These are phyloP conservation scores for Caenorhabditis imperialis DNA, from an alignment of 2,888 invertebrate species.

Conservation along the genomic window DNA sequence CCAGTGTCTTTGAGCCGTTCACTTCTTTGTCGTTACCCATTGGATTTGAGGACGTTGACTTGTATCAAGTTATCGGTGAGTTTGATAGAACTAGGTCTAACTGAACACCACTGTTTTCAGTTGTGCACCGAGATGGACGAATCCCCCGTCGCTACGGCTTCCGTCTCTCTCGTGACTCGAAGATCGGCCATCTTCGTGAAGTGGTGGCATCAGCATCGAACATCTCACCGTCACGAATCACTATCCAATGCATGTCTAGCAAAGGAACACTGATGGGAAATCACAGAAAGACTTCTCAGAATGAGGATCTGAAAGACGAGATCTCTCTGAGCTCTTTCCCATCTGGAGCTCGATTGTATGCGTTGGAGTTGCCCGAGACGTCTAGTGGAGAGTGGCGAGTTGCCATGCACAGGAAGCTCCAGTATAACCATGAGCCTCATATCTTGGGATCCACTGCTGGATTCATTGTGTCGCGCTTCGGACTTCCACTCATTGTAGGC, in stretches of 20 bases:
- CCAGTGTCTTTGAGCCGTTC: slow-evolving; percentile 89
- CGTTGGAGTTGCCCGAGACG: slow-evolving; percentile 55
- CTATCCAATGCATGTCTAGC: slow-evolving; percentile 58
- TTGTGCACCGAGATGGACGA: slow-evolving; percentile 83
- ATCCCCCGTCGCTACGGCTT: slow-evolving; percentile 89
- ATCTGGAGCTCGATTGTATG: slow-evolving; percentile 57
- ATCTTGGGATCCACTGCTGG: slow-evolving; percentile 67
- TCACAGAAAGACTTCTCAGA: slow-evolving; percentile 23
- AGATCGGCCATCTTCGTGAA: slow-evolving; percentile 57
- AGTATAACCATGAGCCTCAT: slow-evolving; percentile 67
- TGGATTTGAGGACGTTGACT: slow-evolving; percentile 89
- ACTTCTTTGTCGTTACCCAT: slow-evolving; percentile 90
- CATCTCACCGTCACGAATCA: slow-evolving; percentile 32
- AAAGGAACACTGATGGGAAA: slow-evolving; percentile 52
- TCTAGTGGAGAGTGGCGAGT: slow-evolving; percentile 52
- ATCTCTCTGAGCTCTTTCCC: slow-evolving; percentile 46
- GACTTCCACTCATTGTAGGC: slow-evolving; percentile 62
- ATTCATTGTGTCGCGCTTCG: slow-evolving; percentile 62
- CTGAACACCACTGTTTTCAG: slow-evolving; percentile 68
- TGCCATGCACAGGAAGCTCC: slow-evolving; percentile 65
- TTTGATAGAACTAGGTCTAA: neutral
- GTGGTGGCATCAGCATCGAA: slow-evolving; percentile 48
- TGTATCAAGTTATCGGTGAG: slow-evolving; percentile 80
- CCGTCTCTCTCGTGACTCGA: slow-evolving; percentile 83
- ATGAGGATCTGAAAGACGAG: slow-evolving; percentile 28